A percentile compares a stretch with the other conserved stretches of the same genome.
phyloP scores from a whole-genome alignment of 2,797 vertebrate genomes.

The Peromyscus aztecus region DNA sequence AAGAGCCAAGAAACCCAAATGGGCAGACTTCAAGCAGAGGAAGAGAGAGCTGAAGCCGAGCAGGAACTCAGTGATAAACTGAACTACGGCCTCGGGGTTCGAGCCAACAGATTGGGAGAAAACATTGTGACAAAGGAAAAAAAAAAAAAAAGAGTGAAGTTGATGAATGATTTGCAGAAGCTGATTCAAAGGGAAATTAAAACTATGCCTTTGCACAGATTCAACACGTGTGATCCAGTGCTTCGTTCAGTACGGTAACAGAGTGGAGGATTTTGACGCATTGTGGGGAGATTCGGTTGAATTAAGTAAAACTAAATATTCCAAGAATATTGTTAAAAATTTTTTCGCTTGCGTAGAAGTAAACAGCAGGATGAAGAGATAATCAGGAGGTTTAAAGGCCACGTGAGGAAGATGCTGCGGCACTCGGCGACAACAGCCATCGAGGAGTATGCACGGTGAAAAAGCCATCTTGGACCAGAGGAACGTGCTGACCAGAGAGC shows the following conservation, averaged over 20 bases:
- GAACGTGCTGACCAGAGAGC: constrained; percentile 94
- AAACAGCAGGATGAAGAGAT: constrained; percentile 93
- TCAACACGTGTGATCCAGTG: constrained; percentile 95
- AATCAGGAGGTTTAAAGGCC: constrained; percentile 94
- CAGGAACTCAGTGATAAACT: neutral
- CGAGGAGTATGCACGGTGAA: constrained; percentile 97
- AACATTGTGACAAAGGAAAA: constrained; percentile 90
- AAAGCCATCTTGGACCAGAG: constrained; percentile 95
- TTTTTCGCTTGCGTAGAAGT: constrained; percentile 95
- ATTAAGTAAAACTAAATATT: constrained; percentile 96
- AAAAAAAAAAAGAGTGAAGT: constrained; percentile 88
- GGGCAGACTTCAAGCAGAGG: neutral
- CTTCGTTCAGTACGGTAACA: constrained; percentile 93
- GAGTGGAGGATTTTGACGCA: constrained; percentile 94
- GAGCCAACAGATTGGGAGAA: constrained; percentile 86
- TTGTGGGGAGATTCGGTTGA: constrained; percentile 92
- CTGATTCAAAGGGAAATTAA: constrained; percentile 94
- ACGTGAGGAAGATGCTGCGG: constrained; percentile 93
- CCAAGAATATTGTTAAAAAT: constrained; percentile 95
- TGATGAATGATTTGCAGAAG: constrained; percentile 92
- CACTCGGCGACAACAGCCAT: constrained; percentile 93
- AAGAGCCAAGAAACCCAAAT: neutral
- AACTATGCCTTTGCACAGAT: constrained; percentile 95
- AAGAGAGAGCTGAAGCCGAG: neutral
- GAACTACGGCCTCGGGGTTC: fast-evolving